Evolutionary conservation across 1,140 invertebrate species (phyloP), one percentile per base, ranked within the genome.

Genomic region (Drosophila pseudoananassae): DNA sequence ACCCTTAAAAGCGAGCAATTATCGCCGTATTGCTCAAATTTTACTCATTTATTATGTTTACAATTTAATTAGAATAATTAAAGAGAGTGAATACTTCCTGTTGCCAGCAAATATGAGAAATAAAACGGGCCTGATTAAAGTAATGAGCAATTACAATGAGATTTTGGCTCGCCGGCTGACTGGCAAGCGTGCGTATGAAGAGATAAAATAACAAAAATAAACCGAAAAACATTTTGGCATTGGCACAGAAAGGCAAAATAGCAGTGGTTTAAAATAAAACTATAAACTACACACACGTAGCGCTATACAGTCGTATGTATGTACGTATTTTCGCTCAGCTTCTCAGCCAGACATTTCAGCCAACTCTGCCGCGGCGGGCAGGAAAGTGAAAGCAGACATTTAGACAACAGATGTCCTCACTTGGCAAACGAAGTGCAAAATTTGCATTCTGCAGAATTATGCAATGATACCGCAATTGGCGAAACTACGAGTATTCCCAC

Each of bases 351-450:
- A 46, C 58, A 52, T 43, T 74, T 25, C 25, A 27, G 43, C 29
- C 43, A 51, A 23, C 12, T 49, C 52, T 31, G 14, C 38, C 15
- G 12, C 57, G 47, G 57, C 50, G 54, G 76, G 57, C 60, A 76
- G 72, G 36, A 84, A 84, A 84, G 76, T 81, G 81, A 81, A 81
- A 84, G 73, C 73, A 45, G 46, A 46, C 45, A 60, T 31, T 63
- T 59, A 50, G 60, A 46, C 66, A 80, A 57, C 77, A 73, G 56
- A 55, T 79, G 77, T 70, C 58, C 55, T 47, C 14, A 45, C 33
- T 65, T 66, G 70, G 70, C 71, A 52, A 20, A 10, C 47, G n/a
- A 43, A 40, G 5, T 63, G 59, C 54, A 58, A 40, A 47, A 14
- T 61, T 23, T 45, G 51, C 40, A 63, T 43, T 60, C 33, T 43